Evolutionary conservation across 2,797 vertebrate genomes (phyloP).

Genomic region (Takifugu ocellatus): DNA sequence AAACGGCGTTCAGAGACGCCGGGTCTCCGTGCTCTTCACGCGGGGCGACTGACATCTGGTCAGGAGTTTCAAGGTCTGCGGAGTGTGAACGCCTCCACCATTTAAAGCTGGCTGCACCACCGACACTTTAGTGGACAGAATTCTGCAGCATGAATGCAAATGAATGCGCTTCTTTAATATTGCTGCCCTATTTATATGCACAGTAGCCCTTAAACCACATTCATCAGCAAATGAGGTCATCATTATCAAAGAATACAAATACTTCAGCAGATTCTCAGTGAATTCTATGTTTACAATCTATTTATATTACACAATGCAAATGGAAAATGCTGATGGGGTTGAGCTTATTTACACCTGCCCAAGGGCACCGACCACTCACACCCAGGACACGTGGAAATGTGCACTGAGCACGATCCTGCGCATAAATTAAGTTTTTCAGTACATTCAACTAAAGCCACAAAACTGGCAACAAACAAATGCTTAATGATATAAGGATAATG

Average conservation of each 20-base stretch:
- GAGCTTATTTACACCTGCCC: conserved; percentile 64
- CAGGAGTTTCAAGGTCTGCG: too few species aligned
- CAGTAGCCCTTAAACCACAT: conserved; percentile 60
- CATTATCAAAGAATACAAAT: conserved; percentile 32
- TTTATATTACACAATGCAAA: conserved; percentile 47
- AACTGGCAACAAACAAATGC: conserved; percentile 24
- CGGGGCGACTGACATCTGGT: too few species aligned
- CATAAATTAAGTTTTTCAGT: conserved; percentile 14
- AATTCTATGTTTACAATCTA: conserved; percentile 38
- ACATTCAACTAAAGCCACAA: conserved; percentile 59
- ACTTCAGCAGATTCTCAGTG: conserved; percentile 25
- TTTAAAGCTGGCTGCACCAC: conserved; percentile 19
- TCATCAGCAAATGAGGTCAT: conserved; percentile 27
- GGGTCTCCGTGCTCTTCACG: too few species aligned
- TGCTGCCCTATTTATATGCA: conserved; percentile 34
- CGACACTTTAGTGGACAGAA: conserved; percentile 19
- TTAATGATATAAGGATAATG: conserved; percentile 13
- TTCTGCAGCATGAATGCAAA: conserved; percentile 1
- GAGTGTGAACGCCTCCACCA: conserved; percentile 1
- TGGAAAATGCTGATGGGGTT: conserved; percentile 10
- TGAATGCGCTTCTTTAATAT: conserved; percentile 14
- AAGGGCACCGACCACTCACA: conserved; percentile 44
- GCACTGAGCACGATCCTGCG: conserved; percentile 20
- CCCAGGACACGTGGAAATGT: conserved; percentile 60
- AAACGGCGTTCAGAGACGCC: too few species aligned